Conservation (phyloP, 2,888 invertebrate species). For the Amblyjoppa proteus region DNA sequence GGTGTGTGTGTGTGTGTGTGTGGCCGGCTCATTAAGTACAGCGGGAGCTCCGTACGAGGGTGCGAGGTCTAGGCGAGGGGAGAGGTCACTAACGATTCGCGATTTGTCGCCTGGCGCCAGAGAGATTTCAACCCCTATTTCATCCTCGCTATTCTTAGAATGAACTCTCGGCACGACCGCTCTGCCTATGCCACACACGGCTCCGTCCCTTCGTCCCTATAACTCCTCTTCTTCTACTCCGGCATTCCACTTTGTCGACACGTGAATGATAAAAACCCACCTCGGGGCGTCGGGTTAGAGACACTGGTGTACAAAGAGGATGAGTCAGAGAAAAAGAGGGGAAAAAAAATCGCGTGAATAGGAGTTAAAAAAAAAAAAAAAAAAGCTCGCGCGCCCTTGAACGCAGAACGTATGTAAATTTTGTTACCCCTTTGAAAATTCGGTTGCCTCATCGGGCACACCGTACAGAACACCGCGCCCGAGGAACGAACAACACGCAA, state of each 20-base stretch:
- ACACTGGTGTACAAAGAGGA: conserved; percentile 45
- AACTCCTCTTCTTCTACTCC: conserved; percentile 28
- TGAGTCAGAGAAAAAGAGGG: conserved; percentile 9
- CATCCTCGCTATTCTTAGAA: conserved; percentile 71
- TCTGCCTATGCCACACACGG: conserved; percentile 6
- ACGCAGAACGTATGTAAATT: neutral
- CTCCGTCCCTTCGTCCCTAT: neutral
- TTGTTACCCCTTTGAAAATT: neutral
- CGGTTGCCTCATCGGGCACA: neutral
- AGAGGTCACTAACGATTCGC: conserved; percentile 65
- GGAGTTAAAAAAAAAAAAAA: too few relatives aligned
- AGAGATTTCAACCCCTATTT: conserved; percentile 67
- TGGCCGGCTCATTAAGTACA: conserved; percentile 61
- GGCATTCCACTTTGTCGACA: conserved; percentile 64
- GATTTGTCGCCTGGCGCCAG: conserved; percentile 65
- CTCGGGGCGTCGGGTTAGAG: conserved; percentile 55
- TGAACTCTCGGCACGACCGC: conserved; percentile 72
- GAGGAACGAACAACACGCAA: neutral
- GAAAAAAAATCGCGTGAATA: conserved; percentile 36
- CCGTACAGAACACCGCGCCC: neutral
- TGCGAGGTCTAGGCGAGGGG: conserved; percentile 30
- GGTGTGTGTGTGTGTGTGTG: conserved; percentile 45
- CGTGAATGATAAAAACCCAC: conserved; percentile 68
- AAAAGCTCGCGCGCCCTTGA: too few relatives aligned
- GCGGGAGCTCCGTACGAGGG: conserved; percentile 21